phyloP scores from a whole-genome alignment of 2,888 invertebrate species.

The Troilus luridus region DNA sequence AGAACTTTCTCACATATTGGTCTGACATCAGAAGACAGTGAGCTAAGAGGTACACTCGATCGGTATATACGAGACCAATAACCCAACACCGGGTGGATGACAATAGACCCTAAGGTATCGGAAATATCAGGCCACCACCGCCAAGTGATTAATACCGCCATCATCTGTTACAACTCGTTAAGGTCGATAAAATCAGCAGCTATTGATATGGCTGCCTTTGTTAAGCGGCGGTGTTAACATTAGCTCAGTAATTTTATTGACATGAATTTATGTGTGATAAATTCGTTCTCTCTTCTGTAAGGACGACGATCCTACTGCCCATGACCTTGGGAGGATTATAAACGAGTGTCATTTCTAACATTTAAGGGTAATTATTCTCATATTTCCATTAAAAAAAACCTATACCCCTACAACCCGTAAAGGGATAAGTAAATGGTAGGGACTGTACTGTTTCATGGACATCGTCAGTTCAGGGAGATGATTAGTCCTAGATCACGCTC shows the following conservation, averaged over 20 bases:
- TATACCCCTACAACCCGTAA: too few species aligned
- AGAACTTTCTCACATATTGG: not conserved
- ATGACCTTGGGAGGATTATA: not conserved
- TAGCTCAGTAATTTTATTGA: not conserved
- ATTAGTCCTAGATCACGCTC: too few species aligned
- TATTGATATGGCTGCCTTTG: not conserved
- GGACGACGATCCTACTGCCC: not conserved
- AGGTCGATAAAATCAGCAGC: constrained; percentile 24
- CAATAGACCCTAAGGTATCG: not conserved
- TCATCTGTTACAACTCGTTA: constrained; percentile 25
- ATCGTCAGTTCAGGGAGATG: too few species aligned
- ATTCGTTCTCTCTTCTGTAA: not conserved
- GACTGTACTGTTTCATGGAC: too few species aligned
- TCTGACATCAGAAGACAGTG: not conserved
- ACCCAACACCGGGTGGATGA: not conserved
- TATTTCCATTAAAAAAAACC: too few species aligned
- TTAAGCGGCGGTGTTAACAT: not conserved
- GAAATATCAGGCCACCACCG: not conserved
- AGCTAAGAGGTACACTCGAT: not conserved
- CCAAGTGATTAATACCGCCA: constrained; percentile 9
- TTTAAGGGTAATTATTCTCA: too few species aligned
- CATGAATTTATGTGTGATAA: constrained; percentile 12
- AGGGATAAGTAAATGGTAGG: too few species aligned
- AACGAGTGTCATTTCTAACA: too few species aligned
- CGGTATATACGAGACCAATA: not conserved